Evolutionary conservation across 2,888 invertebrate species (phyloP), one percentile per base, ranked within the genome.

Genomic region (Cerastoderma edule): DNA sequence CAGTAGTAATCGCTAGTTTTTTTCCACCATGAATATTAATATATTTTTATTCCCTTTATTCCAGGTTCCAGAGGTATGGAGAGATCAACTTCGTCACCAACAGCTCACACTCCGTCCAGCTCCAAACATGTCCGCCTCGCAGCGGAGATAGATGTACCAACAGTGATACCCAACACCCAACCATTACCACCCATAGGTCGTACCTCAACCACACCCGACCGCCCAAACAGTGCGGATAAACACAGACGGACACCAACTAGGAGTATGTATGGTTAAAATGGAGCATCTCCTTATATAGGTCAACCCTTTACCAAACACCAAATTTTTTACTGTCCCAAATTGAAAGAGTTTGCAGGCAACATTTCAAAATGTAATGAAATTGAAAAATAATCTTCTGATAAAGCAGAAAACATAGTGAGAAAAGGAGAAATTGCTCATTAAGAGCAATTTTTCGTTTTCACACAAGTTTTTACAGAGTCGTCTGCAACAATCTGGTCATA

Each of bases 181-280:
- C 85, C 87, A 6, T 71, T 87, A 30, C 87, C 87, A 32, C 87
- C 87, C 4, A 87, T 85, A 70, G 76, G 80, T 8, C 32, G 33
- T 8, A 35, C 68, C 6, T 56, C 72, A 10, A n/a, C 35, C 10
- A 57, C 65, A 28, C 64, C 60, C 8, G 69, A 68, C 16, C 48
- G 75, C 44, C 74, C 72, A 13, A 70, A 66, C 22, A 50, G 60
- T 10, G 68, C 44, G 39, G 64, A 69, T 32, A 63, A 53, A 1
- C 28, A 46, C 28, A 71, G 71, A 72, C 65, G 65, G 22, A 72
- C 75, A 19, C 78, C 78, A n/a, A 57, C 74, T 28, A 76, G 72
- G 66, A 72, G 76, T 76, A 57, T 68, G 72, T 60, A n/a, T 0
- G 28, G 16, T 19, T 30, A 16, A 27, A 46, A 39, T 13, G 1